Evolutionary conservation across 35 echinoderm and acorn worm genomes (phyloP), one percentile per base, ranked within the genome.

Genomic region (Hemicentrotus pulcherrimus): DNA sequence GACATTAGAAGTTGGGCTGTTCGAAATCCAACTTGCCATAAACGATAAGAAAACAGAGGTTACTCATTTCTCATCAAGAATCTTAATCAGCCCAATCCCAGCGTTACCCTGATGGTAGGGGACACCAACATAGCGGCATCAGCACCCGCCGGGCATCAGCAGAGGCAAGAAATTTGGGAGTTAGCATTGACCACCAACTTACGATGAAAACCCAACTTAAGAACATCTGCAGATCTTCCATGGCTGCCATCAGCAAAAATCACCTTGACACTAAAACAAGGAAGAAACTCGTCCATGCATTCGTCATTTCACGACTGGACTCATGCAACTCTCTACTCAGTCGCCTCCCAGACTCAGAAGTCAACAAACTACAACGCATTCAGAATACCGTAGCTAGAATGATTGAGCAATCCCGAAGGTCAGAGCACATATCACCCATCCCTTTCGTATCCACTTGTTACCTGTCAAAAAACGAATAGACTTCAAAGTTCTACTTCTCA

Each of bases 1-100:
- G 95, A 91, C 46, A 92, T 95, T 31, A 95, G 14, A 46, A 8
- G n/a, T 30, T 95, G 86, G 95, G 22, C 95, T 91, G 24, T 47
- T 12, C 2, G 6, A 18, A 85, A 95, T 33, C n/a, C 61, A 88
- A 61, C 88, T 95, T 13, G 61, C 85, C 8, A n/a, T n/a, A n/a
- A n/a, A n/a, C n/a, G n/a, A n/a, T 0, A 12, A 32, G 46, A n/a
- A n/a, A n/a, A n/a, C n/a, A n/a, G n/a, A n/a, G n/a, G n/a, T n/a
- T n/a, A n/a, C n/a, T n/a, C n/a, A 91, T 91, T 91, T n/a, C n/a
- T n/a, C n/a, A n/a, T n/a, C n/a, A n/a, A n/a, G n/a, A n/a, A n/a
- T 31, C 85, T 28, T 28, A 0, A 86, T 86, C 24, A 8, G 85
- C 85, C 85, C 32, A 32, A 86, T 86, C 85, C 24, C 24, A 28